phyloP scores from a whole-genome alignment of 2,888 invertebrate genomes.

The Drosophila neutralis region DNA sequence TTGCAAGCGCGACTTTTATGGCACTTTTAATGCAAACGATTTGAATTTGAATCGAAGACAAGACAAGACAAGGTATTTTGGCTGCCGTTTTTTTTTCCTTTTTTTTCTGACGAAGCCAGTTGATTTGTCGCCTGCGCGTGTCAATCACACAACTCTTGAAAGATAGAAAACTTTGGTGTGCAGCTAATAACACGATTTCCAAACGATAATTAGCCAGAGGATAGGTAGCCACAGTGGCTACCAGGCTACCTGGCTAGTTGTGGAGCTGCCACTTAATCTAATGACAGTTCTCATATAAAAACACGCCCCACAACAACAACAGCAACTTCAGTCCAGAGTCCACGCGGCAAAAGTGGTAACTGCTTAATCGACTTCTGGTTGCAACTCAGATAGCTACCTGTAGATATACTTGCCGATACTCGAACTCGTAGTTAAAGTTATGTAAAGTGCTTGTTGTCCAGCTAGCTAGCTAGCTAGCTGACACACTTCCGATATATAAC shows the following conservation, averaged over 20 bases:
- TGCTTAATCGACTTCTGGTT: constrained; percentile 79
- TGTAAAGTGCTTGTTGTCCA: constrained; percentile 61
- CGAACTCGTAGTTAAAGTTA: constrained; percentile 48
- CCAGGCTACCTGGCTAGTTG: constrained; percentile 1
- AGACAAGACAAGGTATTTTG: constrained; percentile 35
- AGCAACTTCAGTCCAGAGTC: constrained; percentile 13
- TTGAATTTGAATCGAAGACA: constrained; percentile 74
- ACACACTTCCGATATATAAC: constrained; percentile 74
- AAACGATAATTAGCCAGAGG: constrained; percentile 73
- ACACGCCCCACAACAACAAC: constrained; percentile 51
- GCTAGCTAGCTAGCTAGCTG: constrained; percentile 43
- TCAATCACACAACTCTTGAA: constrained; percentile 57
- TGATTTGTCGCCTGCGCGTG: constrained; percentile 79
- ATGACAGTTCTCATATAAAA: constrained; percentile 72
- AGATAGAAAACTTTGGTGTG: constrained; percentile 21
- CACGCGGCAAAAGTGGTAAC: constrained; percentile 51
- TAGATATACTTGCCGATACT: constrained; percentile 31
- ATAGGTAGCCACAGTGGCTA: constrained; percentile 29
- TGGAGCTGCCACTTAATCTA: constrained; percentile 75
- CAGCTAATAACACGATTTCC: constrained; percentile 75
- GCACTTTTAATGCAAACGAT: constrained; percentile 76
- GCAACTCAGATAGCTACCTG: constrained; percentile 46
- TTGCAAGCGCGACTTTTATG: constrained; percentile 57
- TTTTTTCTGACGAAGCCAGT: constrained; percentile 31
- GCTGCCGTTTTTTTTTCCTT: background rate